Conservation (phyloP, 2,797 vertebrate species). For the Gadopsis marmoratus region DNA sequence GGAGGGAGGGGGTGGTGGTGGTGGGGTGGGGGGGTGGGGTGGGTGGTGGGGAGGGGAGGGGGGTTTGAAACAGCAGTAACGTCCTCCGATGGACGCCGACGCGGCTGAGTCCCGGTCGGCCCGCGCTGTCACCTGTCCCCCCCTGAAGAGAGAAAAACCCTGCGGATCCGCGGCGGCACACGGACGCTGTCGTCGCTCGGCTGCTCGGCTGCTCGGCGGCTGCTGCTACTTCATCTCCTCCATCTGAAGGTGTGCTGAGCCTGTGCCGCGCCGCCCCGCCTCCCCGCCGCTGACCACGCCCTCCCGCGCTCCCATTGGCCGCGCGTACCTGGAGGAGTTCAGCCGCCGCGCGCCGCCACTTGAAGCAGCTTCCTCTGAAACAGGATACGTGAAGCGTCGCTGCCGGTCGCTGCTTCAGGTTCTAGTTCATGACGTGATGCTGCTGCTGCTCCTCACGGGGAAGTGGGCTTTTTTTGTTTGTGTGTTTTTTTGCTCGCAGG, state of each 20-base stretch:
- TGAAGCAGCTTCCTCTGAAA: neutral
- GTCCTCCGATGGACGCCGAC: constrained; percentile 67
- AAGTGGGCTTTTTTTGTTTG: too few species aligned
- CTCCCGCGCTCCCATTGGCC: constrained; percentile 81
- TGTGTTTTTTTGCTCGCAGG: neutral
- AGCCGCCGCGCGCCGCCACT: constrained; percentile 33
- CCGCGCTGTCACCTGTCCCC: constrained; percentile 81
- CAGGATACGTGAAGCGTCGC: neutral
- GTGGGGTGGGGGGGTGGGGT: neutral
- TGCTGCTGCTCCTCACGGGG: neutral
- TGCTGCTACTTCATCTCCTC: constrained; percentile 76
- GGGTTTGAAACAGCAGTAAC: constrained; percentile 48
- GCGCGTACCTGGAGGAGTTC: constrained; percentile 75
- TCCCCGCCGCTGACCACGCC: constrained; percentile 59
- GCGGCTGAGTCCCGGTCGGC: constrained; percentile 52
- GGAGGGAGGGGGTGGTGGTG: neutral
- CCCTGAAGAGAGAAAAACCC: constrained; percentile 48
- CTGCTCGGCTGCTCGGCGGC: constrained; percentile 49
- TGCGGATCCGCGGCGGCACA: constrained; percentile 50
- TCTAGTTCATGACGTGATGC: neutral
- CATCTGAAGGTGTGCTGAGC: constrained; percentile 85
- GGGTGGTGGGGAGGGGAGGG: neutral
- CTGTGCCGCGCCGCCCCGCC: constrained; percentile 71
- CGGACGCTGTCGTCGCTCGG: constrained; percentile 58
- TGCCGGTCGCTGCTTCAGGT: neutral